Conservation (phyloP, 2,797 vertebrate species). For the Siniperca obscura region DNA sequence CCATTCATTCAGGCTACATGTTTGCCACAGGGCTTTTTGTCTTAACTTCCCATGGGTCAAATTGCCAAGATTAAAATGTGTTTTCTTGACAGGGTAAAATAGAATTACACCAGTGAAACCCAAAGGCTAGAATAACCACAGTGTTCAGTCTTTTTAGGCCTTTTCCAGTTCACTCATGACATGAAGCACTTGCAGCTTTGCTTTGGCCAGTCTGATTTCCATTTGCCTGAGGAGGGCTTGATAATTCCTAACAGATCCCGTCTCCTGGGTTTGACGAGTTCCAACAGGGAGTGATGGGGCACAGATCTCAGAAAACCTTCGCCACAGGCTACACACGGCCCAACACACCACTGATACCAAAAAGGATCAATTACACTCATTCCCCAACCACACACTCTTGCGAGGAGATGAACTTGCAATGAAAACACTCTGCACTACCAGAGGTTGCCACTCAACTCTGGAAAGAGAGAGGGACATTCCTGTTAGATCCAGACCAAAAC, state of each 20-base stretch:
- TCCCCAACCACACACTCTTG: conserved; percentile 73
- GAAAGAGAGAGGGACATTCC: conserved; percentile 60
- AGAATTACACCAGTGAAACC: conserved; percentile 60
- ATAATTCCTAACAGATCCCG: conserved; percentile 81
- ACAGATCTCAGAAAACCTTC: conserved; percentile 75
- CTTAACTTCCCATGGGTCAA: conserved; percentile 66
- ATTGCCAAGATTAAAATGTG: conserved; percentile 65
- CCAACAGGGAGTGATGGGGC: conserved; percentile 78
- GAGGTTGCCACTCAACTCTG: conserved; percentile 74
- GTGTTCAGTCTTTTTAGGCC: conserved; percentile 44
- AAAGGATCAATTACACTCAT: conserved; percentile 80
- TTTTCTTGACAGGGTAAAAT: conserved; percentile 65
- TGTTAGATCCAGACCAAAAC: conserved; percentile 41
- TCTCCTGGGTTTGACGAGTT: conserved; percentile 79
- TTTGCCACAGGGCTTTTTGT: conserved; percentile 54
- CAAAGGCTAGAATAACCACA: conserved; percentile 61
- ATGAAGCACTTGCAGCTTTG: conserved; percentile 67
- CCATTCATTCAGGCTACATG: conserved; percentile 39
- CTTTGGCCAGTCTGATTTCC: conserved; percentile 74
- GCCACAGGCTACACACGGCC: conserved; percentile 76
- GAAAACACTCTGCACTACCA: conserved; percentile 73
- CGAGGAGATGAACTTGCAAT: conserved; percentile 77
- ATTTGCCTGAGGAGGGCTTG: conserved; percentile 74
- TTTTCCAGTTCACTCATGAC: conserved; percentile 61
- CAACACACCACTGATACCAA: conserved; percentile 72